Evolutionary conservation across 2,113 vertebrate species (phyloP).

Genomic region (Anarhynchus alexandrinus): DNA sequence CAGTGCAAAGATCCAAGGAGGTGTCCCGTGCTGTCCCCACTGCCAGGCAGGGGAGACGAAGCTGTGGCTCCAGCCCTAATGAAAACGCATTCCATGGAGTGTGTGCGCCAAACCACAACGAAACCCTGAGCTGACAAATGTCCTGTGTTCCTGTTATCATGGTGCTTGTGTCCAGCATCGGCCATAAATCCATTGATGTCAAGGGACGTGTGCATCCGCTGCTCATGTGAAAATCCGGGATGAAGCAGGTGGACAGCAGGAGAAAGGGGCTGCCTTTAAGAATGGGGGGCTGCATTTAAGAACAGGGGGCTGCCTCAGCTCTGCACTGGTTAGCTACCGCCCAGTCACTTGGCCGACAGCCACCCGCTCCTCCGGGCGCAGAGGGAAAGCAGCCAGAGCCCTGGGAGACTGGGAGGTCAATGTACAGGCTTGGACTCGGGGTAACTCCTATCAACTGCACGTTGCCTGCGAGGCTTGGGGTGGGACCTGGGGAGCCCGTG

Average conservation of each 20-base stretch:
- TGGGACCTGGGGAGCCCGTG: no score
- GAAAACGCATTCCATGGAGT: background rate
- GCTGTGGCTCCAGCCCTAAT: background rate
- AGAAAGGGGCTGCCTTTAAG: background rate
- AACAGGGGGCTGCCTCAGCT: background rate
- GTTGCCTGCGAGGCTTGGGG: background rate
- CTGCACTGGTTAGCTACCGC: accelerated
- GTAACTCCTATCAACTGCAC: no score
- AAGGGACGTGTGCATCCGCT: accelerated
- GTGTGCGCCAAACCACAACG: no score
- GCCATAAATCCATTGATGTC: background rate
- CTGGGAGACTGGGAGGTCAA: background rate
- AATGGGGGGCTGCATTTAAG: no score
- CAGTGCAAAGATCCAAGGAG: accelerated
- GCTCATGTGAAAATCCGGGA: accelerated
- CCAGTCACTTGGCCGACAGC: background rate
- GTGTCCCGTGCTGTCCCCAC: accelerated
- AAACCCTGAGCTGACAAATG: background rate
- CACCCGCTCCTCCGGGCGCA: background rate
- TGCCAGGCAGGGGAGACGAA: background rate
- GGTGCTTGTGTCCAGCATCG: accelerated
- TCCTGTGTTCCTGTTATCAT: background rate
- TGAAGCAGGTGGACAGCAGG: background rate
- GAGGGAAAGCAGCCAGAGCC: background rate
- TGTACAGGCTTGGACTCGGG: accelerated